Evolutionary conservation across 2,888 invertebrate species (phyloP), one percentile per base, ranked within the genome.

Genomic region (Nymphalis polychloros): DNA sequence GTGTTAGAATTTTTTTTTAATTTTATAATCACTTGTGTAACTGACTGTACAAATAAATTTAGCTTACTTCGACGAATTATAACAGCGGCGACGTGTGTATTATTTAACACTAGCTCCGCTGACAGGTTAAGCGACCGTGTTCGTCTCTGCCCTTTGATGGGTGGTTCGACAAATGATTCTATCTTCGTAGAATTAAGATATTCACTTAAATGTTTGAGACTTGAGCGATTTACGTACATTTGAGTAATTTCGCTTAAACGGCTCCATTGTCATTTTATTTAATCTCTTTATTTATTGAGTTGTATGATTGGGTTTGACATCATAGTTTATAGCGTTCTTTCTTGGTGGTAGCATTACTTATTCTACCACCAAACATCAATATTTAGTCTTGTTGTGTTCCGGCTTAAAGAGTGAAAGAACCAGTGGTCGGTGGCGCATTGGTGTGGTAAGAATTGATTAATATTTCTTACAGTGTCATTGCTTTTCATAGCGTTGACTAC

Each of bases 31-130:
- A 19, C 57, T 57, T 57, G n/a, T 57, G 41, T 57, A 10, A 6
- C 48, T 16, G 19, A 55, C 10, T 17, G 55, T 48, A 47, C 19
- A n/a, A 48, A 52, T 59, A 63, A 35, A 59, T 63, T 68, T 59
- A 68, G 68, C 59, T 31, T 41, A 50, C 50, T 68, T 68, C 68
- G 68, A 23, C 17, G 68, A 68, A 64, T 68, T 68, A 47, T 59
- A 53, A 52, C 31, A 35, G 61, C 50, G 49, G 46, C 16, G 61
- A 59, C 17, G 47, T 47, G 41, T 50, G 59, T 46, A 59, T 68
- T 63, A 63, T 68, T 63, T 62, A 62, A 50, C 50, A 59, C 59
- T 52, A 46, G 41, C 20, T 20, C 41, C 49, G 63, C 57, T 47
- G 63, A 53, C 59, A 64, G 46, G 63, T 60, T 63, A 47, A 53